Evolutionary conservation across 1,140 invertebrate species (phyloP), one percentile per base, ranked within the genome.

Genomic region (Ceratina calcarata): DNA sequence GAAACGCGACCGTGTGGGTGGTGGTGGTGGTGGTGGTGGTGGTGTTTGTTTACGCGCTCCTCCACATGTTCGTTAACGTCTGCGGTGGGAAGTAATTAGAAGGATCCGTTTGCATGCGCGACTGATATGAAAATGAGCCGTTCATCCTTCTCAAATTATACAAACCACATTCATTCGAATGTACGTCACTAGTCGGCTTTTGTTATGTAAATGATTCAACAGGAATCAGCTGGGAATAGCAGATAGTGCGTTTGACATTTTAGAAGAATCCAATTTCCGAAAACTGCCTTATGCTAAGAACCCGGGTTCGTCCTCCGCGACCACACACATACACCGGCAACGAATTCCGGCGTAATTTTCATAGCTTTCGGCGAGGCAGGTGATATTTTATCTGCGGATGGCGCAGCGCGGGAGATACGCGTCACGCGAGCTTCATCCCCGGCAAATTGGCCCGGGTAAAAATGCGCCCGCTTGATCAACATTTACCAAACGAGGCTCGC

Each of bases 391-490:
- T 66, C 71, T 37, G 20, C 20, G 49, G 37, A 65, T 49, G 49
- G 32, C 65, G 37, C 53, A 32, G 7, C 72, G 53, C 12, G 18
- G 12, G 27, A 45, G 78, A 32, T 32, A 32, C 27, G 68, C 53
- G 68, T 85, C 83, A 72, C 58, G 73, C 58, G 75, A 86, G 51
- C 32, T 82, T 85, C 64, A 79, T 81, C 82, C 70, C 71, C 60
- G 73, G 78, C 64, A 84, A 87, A 89, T 89, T 83, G 79, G 70
- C 76, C 66, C 58, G 66, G 71, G 66, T 77, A 83, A 84, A 86
- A 83, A 74, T 80, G 66, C 71, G 76, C 72, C 78, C 27, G 86
- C 27, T 76, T 77, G 81, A 86, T 87, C 81, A 72, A 80, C 78
- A 83, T 86, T 73, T 77, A 78, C 81, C 27, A 32, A 80, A 85